A percentile compares a stretch with the other conserved stretches of the same genome.
Conservation (phyloP, 2,888 invertebrate species). For the Dryobotodes eremita region DNA sequence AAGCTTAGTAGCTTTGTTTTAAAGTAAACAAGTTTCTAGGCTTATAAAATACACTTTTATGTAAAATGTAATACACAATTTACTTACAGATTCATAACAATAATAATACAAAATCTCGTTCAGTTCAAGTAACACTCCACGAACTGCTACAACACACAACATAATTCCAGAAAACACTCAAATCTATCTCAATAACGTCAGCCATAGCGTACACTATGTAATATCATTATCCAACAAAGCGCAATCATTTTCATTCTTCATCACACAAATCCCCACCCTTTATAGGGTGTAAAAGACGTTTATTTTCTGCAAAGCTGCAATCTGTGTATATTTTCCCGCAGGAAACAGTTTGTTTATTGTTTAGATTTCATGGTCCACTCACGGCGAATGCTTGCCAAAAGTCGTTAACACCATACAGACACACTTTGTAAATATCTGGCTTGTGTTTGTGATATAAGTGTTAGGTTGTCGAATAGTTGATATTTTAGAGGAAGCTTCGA, state of each 20-base stretch:
- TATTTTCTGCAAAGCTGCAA: conserved; percentile 67
- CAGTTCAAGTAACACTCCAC: conserved; percentile 21
- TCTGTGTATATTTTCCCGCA: conserved; percentile 74
- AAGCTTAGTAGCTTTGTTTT: conserved; percentile 35
- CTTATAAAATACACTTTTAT: neutral
- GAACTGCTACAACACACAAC: conserved; percentile 8
- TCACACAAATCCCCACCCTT: conserved; percentile 62
- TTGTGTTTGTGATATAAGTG: conserved; percentile 59
- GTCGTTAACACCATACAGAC: conserved; percentile 85
- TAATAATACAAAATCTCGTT: neutral
- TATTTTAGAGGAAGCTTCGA: conserved; percentile 24
- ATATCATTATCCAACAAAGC: conserved; percentile 51
- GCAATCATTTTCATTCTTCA: conserved; percentile 62
- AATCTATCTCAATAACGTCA: conserved; percentile 59
- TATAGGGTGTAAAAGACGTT: conserved; percentile 59
- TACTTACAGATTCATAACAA: neutral
- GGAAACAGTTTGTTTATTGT: conserved; percentile 86
- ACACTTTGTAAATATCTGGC: conserved; percentile 82
- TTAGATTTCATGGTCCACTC: conserved; percentile 79
- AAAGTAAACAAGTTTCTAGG: neutral
- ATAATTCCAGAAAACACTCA: conserved; percentile 45
- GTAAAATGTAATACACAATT: neutral
- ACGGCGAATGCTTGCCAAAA: conserved; percentile 82
- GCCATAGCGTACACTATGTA: conserved; percentile 34
- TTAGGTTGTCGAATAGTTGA: conserved; percentile 54